Percentiles rank a stretch among this genome's conserved stretches.
These are phyloP conservation scores for Loris lydekkerianus DNA, from an alignment of 2,797 vertebrate genomes.

Conservation along the genomic window DNA sequence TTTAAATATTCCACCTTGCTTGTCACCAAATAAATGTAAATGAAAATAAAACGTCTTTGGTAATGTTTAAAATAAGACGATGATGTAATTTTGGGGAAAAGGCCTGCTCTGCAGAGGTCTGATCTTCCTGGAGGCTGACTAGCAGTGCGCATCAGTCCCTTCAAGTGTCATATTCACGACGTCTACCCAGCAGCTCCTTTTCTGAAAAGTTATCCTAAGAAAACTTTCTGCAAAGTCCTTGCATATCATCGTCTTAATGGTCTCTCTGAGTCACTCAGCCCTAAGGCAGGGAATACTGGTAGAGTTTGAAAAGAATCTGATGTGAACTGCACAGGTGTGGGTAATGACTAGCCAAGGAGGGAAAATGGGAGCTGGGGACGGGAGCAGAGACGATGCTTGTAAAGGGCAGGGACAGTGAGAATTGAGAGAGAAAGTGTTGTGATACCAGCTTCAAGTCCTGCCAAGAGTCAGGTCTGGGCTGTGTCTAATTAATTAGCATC, in stretches of 20 bases:
- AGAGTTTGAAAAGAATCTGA: background rate
- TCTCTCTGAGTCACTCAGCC: background rate
- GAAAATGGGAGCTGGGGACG: background rate
- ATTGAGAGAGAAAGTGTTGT: background rate
- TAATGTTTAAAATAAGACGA: background rate
- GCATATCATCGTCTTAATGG: background rate
- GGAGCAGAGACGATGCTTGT: background rate
- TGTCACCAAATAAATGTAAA: constrained; percentile 1
- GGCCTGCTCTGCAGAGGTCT: background rate
- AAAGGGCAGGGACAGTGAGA: background rate
- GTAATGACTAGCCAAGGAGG: background rate
- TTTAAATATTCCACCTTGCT: background rate
- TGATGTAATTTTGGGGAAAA: background rate
- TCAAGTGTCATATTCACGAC: background rate
- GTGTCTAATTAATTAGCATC: background rate
- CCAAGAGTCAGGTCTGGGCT: background rate
- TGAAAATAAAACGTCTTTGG: background rate
- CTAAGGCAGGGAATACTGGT: background rate
- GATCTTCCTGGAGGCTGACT: background rate
- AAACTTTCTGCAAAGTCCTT: background rate
- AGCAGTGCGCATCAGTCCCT: background rate
- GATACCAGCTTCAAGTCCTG: background rate
- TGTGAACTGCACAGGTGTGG: rapidly evolving
- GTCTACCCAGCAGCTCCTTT: background rate
- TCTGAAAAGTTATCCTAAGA: background rate